These are phyloP conservation scores for Scaptomyza cyrtandrae DNA, from an alignment of 2,888 invertebrate species.

Conservation along the genomic window DNA sequence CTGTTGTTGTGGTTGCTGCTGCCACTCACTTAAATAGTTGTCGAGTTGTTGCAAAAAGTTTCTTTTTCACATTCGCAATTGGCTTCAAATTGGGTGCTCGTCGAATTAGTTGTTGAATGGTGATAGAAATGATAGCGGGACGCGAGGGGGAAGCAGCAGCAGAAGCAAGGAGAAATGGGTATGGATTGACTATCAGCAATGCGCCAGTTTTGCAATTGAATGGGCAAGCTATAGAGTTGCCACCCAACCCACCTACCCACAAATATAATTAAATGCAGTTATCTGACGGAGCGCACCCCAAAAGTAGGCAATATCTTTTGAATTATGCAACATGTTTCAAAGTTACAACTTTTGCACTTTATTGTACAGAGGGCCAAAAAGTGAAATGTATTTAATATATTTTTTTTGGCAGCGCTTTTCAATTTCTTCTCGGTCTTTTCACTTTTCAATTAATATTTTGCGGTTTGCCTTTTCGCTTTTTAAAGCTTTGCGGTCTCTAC, in stretches of 20 bases:
- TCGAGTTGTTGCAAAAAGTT: slow-evolving; percentile 71
- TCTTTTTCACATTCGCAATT: slow-evolving; percentile 67
- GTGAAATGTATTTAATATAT: slow-evolving; percentile 52
- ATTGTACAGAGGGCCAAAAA: slow-evolving; percentile 20
- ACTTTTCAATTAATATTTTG: slow-evolving; percentile 73
- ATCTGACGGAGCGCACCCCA: slow-evolving; percentile 36
- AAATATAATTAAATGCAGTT: slow-evolving; percentile 59
- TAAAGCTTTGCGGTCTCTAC: slow-evolving; percentile 35
- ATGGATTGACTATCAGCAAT: slow-evolving; percentile 34
- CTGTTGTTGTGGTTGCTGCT: slow-evolving; percentile 29
- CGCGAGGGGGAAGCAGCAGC: neutral
- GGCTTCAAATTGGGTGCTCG: slow-evolving; percentile 76
- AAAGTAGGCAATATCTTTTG: slow-evolving; percentile 43
- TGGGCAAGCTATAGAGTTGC: slow-evolving; percentile 10
- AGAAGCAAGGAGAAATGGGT: too few species aligned
- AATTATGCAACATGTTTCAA: slow-evolving; percentile 49
- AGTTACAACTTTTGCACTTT: neutral
- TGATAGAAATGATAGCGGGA: neutral
- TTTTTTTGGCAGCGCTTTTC: slow-evolving; percentile 43
- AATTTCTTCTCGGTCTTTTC: slow-evolving; percentile 60
- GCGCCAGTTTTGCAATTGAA: slow-evolving; percentile 55
- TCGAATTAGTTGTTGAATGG: slow-evolving; percentile 60
- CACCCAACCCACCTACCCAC: slow-evolving; percentile 7
- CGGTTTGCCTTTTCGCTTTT: slow-evolving; percentile 29
- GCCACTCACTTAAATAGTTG: slow-evolving; percentile 73